These are phyloP conservation scores for Calliphora vicina DNA, from an alignment of 1,140 invertebrate species.

Conservation along the genomic window DNA sequence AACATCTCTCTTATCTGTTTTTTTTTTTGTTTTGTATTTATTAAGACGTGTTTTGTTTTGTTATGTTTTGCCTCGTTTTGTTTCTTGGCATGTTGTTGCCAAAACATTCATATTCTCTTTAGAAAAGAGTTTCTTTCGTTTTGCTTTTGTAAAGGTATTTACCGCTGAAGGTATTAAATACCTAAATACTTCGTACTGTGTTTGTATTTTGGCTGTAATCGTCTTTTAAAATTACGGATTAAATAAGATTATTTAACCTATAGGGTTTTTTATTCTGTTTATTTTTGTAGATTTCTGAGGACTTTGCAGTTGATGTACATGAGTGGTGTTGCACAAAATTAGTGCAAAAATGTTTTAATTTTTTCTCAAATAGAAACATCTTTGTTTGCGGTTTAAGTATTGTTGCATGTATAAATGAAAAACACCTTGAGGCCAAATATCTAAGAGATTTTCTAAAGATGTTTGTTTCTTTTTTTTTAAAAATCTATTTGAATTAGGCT, in stretches of 20 bases:
- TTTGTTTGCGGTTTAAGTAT: not conserved
- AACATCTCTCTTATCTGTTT: not conserved
- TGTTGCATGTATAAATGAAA: not conserved
- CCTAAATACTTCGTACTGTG: not conserved
- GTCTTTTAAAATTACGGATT: conserved; percentile 14
- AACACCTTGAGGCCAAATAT: not conserved
- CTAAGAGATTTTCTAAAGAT: not conserved
- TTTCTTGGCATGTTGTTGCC: not conserved
- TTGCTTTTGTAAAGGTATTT: not conserved
- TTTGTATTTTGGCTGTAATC: not conserved
- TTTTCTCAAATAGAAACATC: not conserved
- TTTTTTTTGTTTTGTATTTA: not conserved
- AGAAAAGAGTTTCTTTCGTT: not conserved
- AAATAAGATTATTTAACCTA: conserved; percentile 10
- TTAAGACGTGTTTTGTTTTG: not conserved
- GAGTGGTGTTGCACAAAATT: not conserved
- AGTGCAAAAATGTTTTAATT: no score
- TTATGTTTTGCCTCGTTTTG: no score
- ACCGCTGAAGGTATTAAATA: conserved; percentile 2
- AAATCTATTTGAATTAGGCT: not conserved
- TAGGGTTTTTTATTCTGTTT: not conserved
- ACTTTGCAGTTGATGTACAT: not conserved
- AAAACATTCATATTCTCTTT: not conserved
- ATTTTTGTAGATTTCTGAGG: not conserved
- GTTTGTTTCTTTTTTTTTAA: not conserved